Base-by-base conservation (phyloP, 35 echinoderm and acorn worm genomes). In the Apostichopus parvimensis region DNA sequence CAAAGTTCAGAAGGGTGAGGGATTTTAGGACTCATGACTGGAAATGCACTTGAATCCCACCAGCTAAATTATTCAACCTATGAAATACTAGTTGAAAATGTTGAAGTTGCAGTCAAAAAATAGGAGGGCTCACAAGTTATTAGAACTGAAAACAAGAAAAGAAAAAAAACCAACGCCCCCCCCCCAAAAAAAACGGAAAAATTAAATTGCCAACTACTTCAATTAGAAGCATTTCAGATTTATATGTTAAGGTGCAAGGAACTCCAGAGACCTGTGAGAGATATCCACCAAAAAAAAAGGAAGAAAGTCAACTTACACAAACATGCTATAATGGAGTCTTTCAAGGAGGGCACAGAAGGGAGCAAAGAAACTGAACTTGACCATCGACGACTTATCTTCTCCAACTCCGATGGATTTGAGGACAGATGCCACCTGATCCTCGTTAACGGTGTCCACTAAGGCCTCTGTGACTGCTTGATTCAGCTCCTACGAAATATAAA, bases 281-380 rank as follows among this genome's bases (percentile, higher is more conserved):
- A 45, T 45, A 45, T 45, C 34, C 1, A 45, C 1, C 0, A 45
- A 45, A 45, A 45, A 45, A 45, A 4, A 45, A 45, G 6, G 64
- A 17, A 68, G 64, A 68, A 68, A 68, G 64, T 68, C 64, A 0
- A 92, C 94, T 98, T 90, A 98, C 96, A 93, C 89, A 92, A 93
- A 97, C 60, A 95, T 77, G 60, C 82, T 87, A 85, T 98, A 98
- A 56, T 93, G 90, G 4, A 95, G 92, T 71, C 96, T 60, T 73
- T 98, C 96, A 72, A 95, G 80, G 10, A 98, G 89, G 14, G 96
- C 87, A 92, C 96, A 98, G n/a, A 97, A 92, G 25, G 96, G 87
- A n/a, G 88, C 79, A 85, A 95, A 98, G 65, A 95, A 65, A 6
- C 91, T 84, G 6, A 92, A 92, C 62, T 77, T 95, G 82, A 93